Conservation (phyloP, 2,888 invertebrate genomes). For the Melanophora roralis region DNA sequence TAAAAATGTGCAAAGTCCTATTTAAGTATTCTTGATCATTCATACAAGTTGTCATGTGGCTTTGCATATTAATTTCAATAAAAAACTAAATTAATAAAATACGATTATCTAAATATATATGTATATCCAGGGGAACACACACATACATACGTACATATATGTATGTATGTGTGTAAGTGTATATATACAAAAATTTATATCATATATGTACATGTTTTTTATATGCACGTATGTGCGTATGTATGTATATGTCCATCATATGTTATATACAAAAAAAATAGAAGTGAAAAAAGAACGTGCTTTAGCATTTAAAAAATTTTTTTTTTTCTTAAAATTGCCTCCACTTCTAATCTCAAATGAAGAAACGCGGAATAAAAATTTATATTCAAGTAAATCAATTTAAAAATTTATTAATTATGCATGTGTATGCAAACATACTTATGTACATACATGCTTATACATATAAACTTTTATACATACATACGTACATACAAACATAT, state of each 20-base stretch:
- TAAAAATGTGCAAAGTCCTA: conserved; percentile 30
- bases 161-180: background rate
- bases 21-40: conserved; percentile 40
- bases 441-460: background rate
- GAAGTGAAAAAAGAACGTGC: conserved; percentile 35
- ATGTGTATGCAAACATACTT: background rate
- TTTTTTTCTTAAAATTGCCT: conserved; percentile 47
- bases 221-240: background rate
- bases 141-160: background rate
- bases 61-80: conserved; percentile 50
- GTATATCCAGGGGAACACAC: too few species aligned
- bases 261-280: background rate
- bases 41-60: conserved; percentile 25
- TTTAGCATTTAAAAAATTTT: conserved; percentile 48
- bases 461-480: background rate
- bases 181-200: background rate
- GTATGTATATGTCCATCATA: background rate
- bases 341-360: conserved; percentile 1
- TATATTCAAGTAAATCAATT: conserved; percentile 9
- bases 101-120: background rate
- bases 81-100: conserved; percentile 5
- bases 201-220: background rate
- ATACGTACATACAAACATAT: background rate
- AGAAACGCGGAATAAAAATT: conserved; percentile 45
- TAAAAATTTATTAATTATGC: background rate